Evolutionary conservation across 2,797 vertebrate genomes (phyloP).

Genomic region (Schizopygopsis pylzovi): DNA sequence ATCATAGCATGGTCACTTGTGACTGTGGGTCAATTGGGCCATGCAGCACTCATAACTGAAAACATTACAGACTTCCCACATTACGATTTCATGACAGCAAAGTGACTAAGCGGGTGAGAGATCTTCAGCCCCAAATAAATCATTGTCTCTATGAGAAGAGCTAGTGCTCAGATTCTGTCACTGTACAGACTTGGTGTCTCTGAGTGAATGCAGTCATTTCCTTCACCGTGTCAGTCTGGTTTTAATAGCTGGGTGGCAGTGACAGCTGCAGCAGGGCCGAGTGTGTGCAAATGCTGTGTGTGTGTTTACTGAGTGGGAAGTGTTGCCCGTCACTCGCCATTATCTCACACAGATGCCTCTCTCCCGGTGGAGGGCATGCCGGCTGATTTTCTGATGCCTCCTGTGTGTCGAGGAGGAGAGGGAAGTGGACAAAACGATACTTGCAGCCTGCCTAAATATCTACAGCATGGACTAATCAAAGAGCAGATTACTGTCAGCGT

Average conservation of each 20-base stretch:
- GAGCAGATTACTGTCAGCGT: slow-evolving; percentile 29
- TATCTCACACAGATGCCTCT: slow-evolving; percentile 56
- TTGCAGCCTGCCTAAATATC: slow-evolving; percentile 27
- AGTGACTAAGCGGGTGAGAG: slow-evolving; percentile 10
- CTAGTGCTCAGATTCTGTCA: slow-evolving; percentile 4
- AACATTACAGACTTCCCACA: not conserved
- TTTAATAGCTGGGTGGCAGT: slow-evolving; percentile 54
- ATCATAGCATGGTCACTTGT: slow-evolving; percentile 9
- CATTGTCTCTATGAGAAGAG: slow-evolving; percentile 9
- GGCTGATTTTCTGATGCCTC: slow-evolving; percentile 32
- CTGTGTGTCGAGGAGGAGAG: slow-evolving; percentile 12
- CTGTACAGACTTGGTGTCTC: not conserved
- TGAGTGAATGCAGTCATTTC: slow-evolving; percentile 45
- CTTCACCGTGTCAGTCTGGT: slow-evolving; percentile 35
- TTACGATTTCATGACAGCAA: slow-evolving; percentile 46
- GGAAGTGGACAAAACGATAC: slow-evolving; percentile 20
- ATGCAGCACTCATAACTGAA: not conserved
- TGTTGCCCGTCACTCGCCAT: slow-evolving; percentile 59
- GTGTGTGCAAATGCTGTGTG: slow-evolving; percentile 21
- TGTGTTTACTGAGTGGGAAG: slow-evolving; percentile 54
- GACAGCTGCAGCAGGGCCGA: slow-evolving; percentile 56
- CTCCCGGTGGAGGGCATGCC: slow-evolving; percentile 32
- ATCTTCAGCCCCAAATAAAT: slow-evolving; percentile 35
- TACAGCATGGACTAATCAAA: slow-evolving; percentile 3
- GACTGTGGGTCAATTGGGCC: not conserved